A percentile compares a stretch with the other conserved stretches of the same genome.
These are phyloP conservation scores for Drosophila takahashii DNA, from an alignment of 1,140 invertebrate genomes.

Conservation along the genomic window DNA sequence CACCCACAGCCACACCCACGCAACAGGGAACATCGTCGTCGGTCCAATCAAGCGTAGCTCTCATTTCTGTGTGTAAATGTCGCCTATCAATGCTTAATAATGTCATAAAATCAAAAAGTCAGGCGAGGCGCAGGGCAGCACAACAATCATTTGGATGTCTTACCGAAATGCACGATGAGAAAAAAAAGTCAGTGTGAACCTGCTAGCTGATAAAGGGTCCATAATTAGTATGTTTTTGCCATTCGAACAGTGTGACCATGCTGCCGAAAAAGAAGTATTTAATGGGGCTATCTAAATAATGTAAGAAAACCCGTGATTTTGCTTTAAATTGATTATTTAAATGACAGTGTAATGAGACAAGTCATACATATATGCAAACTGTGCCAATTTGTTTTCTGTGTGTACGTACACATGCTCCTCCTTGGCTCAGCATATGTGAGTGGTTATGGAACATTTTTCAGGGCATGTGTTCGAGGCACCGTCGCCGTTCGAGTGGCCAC, in stretches of 20 bases:
- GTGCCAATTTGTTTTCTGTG: conserved; percentile 1
- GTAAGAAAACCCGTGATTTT: no score
- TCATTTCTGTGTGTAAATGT: conserved; percentile 35
- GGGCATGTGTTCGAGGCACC: conserved; percentile 30
- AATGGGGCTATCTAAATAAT: not conserved
- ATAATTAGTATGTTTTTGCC: not conserved
- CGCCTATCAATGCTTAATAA: conserved; percentile 73
- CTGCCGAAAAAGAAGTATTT: not conserved
- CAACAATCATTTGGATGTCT: conserved; percentile 35
- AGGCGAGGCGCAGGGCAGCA: conserved; percentile 4
- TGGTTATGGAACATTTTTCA: conserved; percentile 31
- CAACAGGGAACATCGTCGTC: not conserved
- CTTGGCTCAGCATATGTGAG: conserved; percentile 20
- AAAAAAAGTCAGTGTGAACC: not conserved
- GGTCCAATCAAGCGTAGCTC: conserved; percentile 34
- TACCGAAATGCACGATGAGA: not conserved
- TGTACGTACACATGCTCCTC: conserved; percentile 1
- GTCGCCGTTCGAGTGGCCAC: conserved; percentile 65
- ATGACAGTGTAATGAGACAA: not conserved
- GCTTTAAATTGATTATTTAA: not conserved
- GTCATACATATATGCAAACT: not conserved
- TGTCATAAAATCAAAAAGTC: conserved; percentile 63
- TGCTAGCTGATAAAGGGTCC: not conserved
- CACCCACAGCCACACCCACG: not conserved
- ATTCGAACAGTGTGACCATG: not conserved